phyloP scores from a whole-genome alignment of 2,797 vertebrate species.

The Loriculus beryllinus region DNA sequence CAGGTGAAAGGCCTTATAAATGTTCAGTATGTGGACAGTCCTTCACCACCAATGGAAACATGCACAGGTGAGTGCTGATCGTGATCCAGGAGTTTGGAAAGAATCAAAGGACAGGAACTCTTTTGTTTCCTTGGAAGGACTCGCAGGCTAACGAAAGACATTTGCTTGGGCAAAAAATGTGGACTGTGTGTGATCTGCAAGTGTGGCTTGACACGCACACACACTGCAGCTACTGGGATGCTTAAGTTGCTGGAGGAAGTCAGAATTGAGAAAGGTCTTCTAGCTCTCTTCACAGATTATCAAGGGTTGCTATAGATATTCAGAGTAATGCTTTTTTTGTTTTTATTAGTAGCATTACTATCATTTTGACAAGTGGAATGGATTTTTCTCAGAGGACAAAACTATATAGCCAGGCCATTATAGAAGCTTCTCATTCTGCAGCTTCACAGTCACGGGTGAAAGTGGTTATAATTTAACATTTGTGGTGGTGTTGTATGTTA shows the following conservation, averaged over 20 bases:
- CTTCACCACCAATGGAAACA: conserved; percentile 98
- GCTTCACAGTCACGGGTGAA: not conserved
- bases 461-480: not conserved
- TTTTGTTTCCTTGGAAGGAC: not conserved
- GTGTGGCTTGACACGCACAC: not conserved
- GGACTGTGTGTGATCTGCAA: not conserved
- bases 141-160: not conserved
- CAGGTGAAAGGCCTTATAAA: conserved; percentile 94
- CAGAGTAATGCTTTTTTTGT: not conserved
- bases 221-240: not conserved
- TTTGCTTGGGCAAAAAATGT: not conserved
- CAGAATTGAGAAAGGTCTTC: not conserved
- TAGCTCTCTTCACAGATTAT: not conserved
- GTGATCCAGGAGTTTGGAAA: not conserved
- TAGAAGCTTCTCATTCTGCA: not conserved
- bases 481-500: not conserved
- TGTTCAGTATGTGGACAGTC: conserved; percentile 91
- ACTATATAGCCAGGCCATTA: not conserved
- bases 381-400: not conserved
- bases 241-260: not conserved
- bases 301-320: not conserved
- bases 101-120: not conserved
- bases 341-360: not conserved
- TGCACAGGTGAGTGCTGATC: conserved; percentile 88
- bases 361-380: not conserved